Base-by-base conservation (phyloP, 2,113 vertebrate genomes). In the Cheirogaleus medius region DNA sequence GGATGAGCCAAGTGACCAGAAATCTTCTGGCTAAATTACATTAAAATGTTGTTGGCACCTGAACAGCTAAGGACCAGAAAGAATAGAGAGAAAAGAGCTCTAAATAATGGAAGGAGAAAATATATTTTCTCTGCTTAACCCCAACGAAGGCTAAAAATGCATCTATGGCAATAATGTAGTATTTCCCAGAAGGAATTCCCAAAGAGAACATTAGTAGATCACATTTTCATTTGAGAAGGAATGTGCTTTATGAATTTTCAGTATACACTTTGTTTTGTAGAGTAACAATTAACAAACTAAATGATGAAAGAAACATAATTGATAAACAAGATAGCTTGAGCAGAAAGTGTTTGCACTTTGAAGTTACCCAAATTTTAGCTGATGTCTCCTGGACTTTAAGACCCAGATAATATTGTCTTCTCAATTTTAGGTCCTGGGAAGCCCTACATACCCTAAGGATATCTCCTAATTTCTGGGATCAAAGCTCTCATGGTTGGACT, bases 171-270 rank as follows among this genome's bases (percentile, higher is more conserved):
- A 89, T n/a, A 92, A 80, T 21, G 2, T n/a, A 23, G 1, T n/a
- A 90, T 76, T 95, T 74, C 15, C 52, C 64, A 88, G 66, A 78
- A 94, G 23, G 9, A 84, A 52, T 82, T 73, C 8, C 54, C 15
- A 58, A 47, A 64, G 13, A 87, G 32, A 73, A 74, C 7, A 81
- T 92, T 39, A 91, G 56, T 52, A 86, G 44, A 42, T 69, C 7
- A 60, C 20, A 76, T 80, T 97, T 85, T 84, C 88, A 95, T 80
- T 82, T 87, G 23, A 90, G 54, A 92, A 90, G 18, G 54, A 18
- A 89, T 64, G 8, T 27, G 76, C 20, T 78, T 63, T 92, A 69
- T 68, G 64, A 92, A 92, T 81, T 92, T 95, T 88, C 81, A 76
- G 20, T 42, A 87, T 56, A n/a, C 1, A 66, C 14, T 95, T 77